phyloP scores from a whole-genome alignment of 2,113 vertebrate genomes.

The Scomber scombrus region DNA sequence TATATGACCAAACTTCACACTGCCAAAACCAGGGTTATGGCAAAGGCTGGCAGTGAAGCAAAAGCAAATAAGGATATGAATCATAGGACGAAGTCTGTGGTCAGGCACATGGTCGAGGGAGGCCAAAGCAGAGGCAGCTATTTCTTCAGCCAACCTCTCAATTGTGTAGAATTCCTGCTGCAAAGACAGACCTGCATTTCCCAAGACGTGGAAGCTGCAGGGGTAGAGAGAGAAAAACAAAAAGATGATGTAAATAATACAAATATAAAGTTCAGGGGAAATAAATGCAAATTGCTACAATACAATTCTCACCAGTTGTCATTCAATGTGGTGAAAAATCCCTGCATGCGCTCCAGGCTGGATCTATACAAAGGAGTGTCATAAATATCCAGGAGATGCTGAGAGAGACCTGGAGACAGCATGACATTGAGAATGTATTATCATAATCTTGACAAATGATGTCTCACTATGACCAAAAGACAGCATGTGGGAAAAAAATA shows the following conservation, averaged over 20 bases:
- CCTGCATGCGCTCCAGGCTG: conserved; percentile 92
- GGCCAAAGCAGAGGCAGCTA: conserved; percentile 90
- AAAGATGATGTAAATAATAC: background rate
- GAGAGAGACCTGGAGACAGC: conserved; percentile 87
- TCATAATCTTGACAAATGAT: background rate
- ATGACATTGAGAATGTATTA: conserved; percentile 4
- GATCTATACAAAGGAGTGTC: conserved; percentile 92
- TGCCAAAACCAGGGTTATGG: background rate
- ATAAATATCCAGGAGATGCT: conserved; percentile 88
- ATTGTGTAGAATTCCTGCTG: conserved; percentile 95
- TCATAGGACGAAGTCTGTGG: conserved; percentile 92
- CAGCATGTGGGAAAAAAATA: background rate
- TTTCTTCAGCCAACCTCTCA: conserved; percentile 88
- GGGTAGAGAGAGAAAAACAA: conserved; percentile 1
- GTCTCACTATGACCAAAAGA: background rate
- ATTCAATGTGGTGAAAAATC: conserved; percentile 92
- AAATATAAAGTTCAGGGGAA: background rate
- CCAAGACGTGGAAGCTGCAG: conserved; percentile 91
- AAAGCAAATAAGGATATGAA: conserved; percentile 92
- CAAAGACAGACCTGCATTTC: conserved; percentile 91
- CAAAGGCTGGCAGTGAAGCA: background rate
- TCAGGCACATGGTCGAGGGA: conserved; percentile 94
- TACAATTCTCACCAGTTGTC: conserved; percentile 92
- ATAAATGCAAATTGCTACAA: background rate
- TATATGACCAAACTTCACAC: no score